phyloP scores from a whole-genome alignment of 1,140 invertebrate species.

The Radopholus similis region DNA sequence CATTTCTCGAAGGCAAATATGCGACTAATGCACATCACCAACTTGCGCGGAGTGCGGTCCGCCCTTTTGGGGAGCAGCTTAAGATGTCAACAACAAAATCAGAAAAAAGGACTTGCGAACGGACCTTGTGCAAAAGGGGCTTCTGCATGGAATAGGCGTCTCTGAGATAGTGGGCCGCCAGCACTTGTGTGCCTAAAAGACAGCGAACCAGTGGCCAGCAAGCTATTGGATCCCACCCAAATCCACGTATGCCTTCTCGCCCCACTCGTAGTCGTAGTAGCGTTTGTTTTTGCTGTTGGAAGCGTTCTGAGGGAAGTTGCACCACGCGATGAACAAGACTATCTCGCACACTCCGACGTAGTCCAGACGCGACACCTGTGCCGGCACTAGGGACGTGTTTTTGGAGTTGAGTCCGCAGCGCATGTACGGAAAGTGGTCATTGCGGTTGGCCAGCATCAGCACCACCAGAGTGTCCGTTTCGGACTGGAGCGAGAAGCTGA shows the following conservation, averaged over 20 bases:
- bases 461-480: neutral
- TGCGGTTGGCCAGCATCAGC: neutral
- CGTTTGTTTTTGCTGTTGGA: neutral
- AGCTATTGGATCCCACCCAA: no score
- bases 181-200: constrained; percentile 2
- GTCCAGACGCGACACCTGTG: neutral
- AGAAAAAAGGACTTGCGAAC: no score
- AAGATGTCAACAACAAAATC: no score
- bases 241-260: no score
- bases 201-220: no score
- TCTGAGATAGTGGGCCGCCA: neutral
- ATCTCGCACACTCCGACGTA: neutral
- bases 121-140: neutral
- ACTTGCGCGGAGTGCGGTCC: constrained; percentile 2
- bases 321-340: neutral
- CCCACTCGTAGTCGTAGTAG: neutral
- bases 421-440: neutral
- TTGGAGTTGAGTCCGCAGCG: neutral
- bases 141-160: neutral
- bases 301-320: neutral
- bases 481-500: neutral
- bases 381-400: neutral
- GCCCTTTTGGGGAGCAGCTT: constrained; percentile 1
- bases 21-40: constrained; percentile 30
- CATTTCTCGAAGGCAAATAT: constrained; percentile 23